Percentiles rank a stretch among this genome's conserved stretches.
These are phyloP conservation scores for Drosophila ustulata DNA, from an alignment of 2,888 invertebrate genomes.

Conservation along the genomic window DNA sequence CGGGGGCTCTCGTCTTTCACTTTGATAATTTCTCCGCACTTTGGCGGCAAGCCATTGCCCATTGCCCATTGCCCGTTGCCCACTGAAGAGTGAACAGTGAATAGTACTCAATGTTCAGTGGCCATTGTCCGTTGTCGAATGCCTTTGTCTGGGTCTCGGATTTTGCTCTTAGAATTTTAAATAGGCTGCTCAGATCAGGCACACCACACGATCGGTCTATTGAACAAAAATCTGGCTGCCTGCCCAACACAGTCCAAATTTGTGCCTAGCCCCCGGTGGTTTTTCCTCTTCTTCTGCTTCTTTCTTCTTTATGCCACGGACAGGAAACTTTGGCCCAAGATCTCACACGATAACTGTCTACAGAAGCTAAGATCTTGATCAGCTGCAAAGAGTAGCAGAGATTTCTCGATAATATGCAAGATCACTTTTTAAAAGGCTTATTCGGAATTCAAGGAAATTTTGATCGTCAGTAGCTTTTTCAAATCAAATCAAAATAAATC, in stretches of 20 bases:
- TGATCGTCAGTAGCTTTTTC: background rate
- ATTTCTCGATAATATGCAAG: background rate
- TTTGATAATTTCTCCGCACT: conserved; percentile 78
- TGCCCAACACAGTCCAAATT: conserved; percentile 55
- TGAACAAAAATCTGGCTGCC: conserved; percentile 46
- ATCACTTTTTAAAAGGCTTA: background rate
- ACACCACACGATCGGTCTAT: conserved; percentile 38
- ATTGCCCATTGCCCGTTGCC: conserved; percentile 30
- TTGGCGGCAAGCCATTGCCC: conserved; percentile 67
- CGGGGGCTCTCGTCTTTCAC: conserved; percentile 61
- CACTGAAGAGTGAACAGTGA: background rate
- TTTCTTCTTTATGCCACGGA: background rate
- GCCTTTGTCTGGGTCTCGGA: conserved; percentile 47
- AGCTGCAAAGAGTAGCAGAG: background rate
- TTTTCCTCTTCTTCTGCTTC: background rate
- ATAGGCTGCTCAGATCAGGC: conserved; percentile 54
- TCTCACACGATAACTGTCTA: background rate
- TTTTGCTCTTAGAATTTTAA: conserved; percentile 78
- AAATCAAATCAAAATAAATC: background rate
- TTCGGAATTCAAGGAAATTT: background rate
- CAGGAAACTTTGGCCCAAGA: conserved; percentile 1
- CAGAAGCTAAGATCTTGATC: background rate
- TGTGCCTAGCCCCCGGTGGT: conserved; percentile 22
- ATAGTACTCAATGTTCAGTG: conserved; percentile 7
- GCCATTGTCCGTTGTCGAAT: background rate